These are phyloP conservation scores for Ciconia boyciana DNA, from an alignment of 2,113 vertebrate genomes.

Conservation along the genomic window DNA sequence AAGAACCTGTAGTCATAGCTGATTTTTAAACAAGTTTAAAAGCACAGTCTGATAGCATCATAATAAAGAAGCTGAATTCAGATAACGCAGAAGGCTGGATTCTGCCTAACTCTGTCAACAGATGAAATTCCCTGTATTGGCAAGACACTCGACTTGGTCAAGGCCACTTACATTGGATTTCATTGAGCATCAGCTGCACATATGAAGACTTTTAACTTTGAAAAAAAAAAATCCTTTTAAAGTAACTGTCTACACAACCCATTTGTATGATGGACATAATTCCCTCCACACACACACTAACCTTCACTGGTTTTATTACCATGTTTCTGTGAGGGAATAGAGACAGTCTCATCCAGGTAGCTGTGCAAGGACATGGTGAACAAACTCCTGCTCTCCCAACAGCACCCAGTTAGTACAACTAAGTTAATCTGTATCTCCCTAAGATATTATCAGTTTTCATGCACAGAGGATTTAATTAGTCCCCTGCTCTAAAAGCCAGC, in stretches of 20 bases:
- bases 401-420: background rate
- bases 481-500: constrained; percentile 29
- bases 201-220: background rate
- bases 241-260: background rate
- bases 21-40: background rate
- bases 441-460: background rate
- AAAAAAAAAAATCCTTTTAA: background rate
- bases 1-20: background rate
- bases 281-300: background rate
- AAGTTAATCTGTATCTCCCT: background rate
- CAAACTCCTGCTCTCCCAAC: background rate
- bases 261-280: background rate
- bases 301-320: background rate
- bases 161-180: background rate
- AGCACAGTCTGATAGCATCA: background rate
- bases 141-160: background rate
- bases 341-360: background rate
- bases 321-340: background rate
- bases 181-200: background rate
- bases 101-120: background rate
- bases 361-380: background rate
- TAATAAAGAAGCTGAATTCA: background rate
- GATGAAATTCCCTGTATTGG: background rate
- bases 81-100: background rate
- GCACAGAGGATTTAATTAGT: constrained; percentile 30